Base-by-base conservation (phyloP, 1,140 invertebrate species). In the Sycophila sp. region DNA sequence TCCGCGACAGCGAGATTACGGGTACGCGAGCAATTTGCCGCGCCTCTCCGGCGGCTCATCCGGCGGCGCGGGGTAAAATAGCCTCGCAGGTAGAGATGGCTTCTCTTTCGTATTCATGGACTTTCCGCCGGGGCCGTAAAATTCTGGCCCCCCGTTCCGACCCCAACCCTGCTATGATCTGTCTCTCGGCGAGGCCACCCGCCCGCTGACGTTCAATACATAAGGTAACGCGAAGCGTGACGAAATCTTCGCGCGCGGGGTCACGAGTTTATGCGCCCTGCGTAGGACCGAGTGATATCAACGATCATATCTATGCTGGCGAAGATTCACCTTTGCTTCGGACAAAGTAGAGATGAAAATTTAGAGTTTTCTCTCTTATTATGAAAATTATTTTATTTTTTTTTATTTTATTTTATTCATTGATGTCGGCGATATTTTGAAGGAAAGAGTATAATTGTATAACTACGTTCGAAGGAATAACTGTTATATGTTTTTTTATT, bases 21-120 rank as follows among this genome's bases (percentile, higher is more conserved):
- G 5, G 36, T 63, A 42, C 45, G 60, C 42, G 60, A n/a, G 45
- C 30, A 64, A 64, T 64, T 64, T 51, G 36, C 53, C 19, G 24
- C 24, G 10, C 7, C 19, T 36, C 13, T 30, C 38, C n/a, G 2
- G 8, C 4, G 3, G 15, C 45, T 47, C 15, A 11, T 26, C 2
- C 51, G 28, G 10, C 4, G 7, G 47, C n/a, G 22, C 32, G n/a
- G 5, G 45, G n/a, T 28, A 67, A 67, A 56, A 67, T 67, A 47
- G 64, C 28, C 53, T 19, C 32, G 32, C 55, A 53, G 30, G 32
- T 59, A n/a, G 55, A 28, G 17, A 55, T 53, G 60, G 40, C 32
- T 59, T 49, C 53, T 55, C 47, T 53, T 69, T 69, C 67, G 45
- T 69, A 69, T 69, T 69, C 67, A 69, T 69, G 55, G 58, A 69